These are phyloP conservation scores for Girardinus metallicus DNA, from an alignment of 2,797 vertebrate species.

Conservation along the genomic window DNA sequence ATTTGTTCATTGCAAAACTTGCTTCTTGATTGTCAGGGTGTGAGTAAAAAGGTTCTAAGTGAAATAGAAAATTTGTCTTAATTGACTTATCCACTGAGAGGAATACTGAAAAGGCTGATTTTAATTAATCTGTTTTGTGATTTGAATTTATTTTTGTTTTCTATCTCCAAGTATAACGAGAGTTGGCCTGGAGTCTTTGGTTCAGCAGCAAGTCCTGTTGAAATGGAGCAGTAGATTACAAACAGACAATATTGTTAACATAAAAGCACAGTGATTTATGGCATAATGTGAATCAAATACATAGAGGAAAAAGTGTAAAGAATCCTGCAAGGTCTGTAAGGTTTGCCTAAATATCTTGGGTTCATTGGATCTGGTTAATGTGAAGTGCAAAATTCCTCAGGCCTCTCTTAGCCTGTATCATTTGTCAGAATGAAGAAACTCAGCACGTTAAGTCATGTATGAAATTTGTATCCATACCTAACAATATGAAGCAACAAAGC, in stretches of 20 bases:
- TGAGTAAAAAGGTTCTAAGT: not conserved
- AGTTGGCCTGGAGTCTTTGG: not conserved
- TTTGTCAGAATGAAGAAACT: slow-evolving; percentile 60
- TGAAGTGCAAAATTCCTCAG: slow-evolving; percentile 48
- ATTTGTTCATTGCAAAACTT: not conserved
- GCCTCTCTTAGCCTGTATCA: slow-evolving; percentile 33
- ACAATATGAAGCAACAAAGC: slow-evolving; percentile 40
- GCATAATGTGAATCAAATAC: not conserved
- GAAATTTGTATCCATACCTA: slow-evolving; percentile 46
- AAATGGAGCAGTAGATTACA: slow-evolving; percentile 14
- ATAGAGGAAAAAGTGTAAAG: slow-evolving; percentile 4
- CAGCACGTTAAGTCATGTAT: slow-evolving; percentile 56
- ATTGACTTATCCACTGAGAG: not conserved
- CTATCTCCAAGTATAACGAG: not conserved
- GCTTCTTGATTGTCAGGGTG: not conserved
- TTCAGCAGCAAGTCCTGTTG: slow-evolving; percentile 17
- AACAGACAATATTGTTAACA: slow-evolving; percentile 6
- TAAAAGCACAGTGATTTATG: not conserved
- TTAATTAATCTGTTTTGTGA: not conserved
- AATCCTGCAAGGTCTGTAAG: slow-evolving; percentile 46
- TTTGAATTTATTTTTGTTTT: not conserved
- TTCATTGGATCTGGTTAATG: slow-evolving; percentile 36
- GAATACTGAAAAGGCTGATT: not conserved
- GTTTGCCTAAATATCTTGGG: slow-evolving; percentile 44
- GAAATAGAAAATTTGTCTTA: not conserved